Percentiles rank a stretch among this genome's conserved stretches.
Conservation (phyloP, 2,888 invertebrate genomes). For the Falcaria lacertinaria region DNA sequence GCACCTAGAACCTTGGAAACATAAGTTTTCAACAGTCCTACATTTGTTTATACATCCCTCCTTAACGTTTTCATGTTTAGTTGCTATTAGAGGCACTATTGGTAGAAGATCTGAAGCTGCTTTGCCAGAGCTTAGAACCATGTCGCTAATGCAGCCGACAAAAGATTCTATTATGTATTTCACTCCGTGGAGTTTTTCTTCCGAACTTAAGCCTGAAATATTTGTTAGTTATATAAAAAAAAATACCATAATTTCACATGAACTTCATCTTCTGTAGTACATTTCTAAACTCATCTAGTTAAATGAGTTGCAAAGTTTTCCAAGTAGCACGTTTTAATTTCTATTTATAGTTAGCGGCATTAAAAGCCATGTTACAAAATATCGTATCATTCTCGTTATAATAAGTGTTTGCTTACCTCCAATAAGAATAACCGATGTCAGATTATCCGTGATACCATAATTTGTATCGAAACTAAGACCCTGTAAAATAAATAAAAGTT, state of each 20-base stretch:
- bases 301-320: too few relatives aligned
- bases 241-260: too few relatives aligned
- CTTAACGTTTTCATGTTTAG: constrained; percentile 93
- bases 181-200: constrained; percentile 92
- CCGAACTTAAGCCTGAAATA: constrained; percentile 88
- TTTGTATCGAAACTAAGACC: constrained; percentile 91
- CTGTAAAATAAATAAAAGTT: constrained; percentile 40
- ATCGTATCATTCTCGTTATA: too few relatives aligned
- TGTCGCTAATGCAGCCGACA: constrained; percentile 93
- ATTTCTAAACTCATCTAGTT: too few relatives aligned
- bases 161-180: constrained; percentile 96
- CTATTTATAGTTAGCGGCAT: too few relatives aligned
- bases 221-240: too few relatives aligned
- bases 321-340: too few relatives aligned
- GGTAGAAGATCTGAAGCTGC: constrained; percentile 90
- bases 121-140: constrained; percentile 91
- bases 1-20: constrained; percentile 92
- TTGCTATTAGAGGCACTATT: constrained; percentile 90
- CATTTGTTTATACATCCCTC: constrained; percentile 94
- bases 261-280: too few relatives aligned
- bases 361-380: too few relatives aligned
- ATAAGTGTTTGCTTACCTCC: constrained; percentile 83
- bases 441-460: constrained; percentile 91
- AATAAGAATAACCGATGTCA: constrained; percentile 92
- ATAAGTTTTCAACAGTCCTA: constrained; percentile 88